Conservation (phyloP, 2,888 invertebrate genomes). For the Caenorhabditis becei region DNA sequence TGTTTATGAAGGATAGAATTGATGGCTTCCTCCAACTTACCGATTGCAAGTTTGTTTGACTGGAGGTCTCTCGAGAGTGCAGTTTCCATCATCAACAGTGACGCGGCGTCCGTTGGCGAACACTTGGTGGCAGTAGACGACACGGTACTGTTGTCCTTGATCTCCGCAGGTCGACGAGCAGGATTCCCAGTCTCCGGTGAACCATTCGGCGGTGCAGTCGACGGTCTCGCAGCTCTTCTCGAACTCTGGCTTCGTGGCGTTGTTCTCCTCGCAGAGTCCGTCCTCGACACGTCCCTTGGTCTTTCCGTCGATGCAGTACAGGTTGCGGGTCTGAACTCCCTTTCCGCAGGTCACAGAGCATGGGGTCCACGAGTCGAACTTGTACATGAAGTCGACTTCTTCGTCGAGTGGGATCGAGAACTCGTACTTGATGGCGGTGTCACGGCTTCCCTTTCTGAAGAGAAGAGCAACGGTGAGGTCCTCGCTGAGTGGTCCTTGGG, state of each 20-base stretch:
- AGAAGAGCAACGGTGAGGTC: constrained; percentile 84
- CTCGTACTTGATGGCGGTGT: constrained; percentile 88
- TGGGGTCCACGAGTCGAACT: constrained; percentile 87
- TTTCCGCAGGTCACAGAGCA: constrained; percentile 94
- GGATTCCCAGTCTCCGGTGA: constrained; percentile 88
- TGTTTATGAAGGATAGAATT: constrained; percentile 23
- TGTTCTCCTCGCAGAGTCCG: constrained; percentile 87
- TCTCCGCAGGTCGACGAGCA: constrained; percentile 91
- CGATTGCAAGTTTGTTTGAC: constrained; percentile 86
- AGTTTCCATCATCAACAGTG: constrained; percentile 88
- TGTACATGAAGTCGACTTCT: constrained; percentile 88
- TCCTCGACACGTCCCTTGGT: constrained; percentile 88
- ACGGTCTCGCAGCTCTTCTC: constrained; percentile 78
- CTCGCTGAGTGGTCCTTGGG: constrained; percentile 93
- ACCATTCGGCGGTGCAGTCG: constrained; percentile 85
- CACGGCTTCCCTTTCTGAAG: constrained; percentile 88
- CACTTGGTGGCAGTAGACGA: constrained; percentile 88
- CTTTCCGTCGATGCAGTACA: constrained; percentile 89
- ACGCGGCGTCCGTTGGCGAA: constrained; percentile 87
- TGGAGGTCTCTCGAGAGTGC: constrained; percentile 84
- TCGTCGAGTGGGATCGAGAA: constrained; percentile 92
- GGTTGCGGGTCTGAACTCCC: constrained; percentile 89
- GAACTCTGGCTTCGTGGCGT: constrained; percentile 87
- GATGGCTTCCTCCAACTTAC: constrained; percentile 71
- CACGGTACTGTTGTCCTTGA: constrained; percentile 84